These are phyloP conservation scores for Ceramica pisi DNA, from an alignment of 2,888 invertebrate genomes.

Conservation along the genomic window DNA sequence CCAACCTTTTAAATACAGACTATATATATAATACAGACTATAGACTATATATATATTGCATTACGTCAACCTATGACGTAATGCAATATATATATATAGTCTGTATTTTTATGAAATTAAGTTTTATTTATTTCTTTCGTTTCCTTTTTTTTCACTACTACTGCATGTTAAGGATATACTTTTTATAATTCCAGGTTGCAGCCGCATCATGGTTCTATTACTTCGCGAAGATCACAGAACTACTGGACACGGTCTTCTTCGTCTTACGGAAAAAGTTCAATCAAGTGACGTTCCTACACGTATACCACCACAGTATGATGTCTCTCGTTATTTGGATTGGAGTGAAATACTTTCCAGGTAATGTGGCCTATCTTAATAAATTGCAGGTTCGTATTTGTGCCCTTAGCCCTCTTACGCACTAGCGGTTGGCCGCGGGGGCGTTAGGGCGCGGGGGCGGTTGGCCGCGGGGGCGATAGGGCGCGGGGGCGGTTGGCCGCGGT, in stretches of 20 bases:
- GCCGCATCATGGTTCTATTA: constrained; percentile 85
- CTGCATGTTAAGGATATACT: background rate
- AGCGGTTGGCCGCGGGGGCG: too few relatives aligned
- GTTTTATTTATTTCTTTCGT: too few relatives aligned
- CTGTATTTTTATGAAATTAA: too few relatives aligned
- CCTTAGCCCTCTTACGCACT: too few relatives aligned
- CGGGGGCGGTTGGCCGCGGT: too few relatives aligned
- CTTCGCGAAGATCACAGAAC: constrained; percentile 93
- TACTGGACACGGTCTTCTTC: constrained; percentile 94
- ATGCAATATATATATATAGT: too few relatives aligned
- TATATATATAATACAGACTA: too few relatives aligned
- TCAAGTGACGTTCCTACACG: constrained; percentile 95
- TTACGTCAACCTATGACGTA: too few relatives aligned
- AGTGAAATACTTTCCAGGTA: constrained; percentile 63
- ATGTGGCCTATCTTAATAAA: background rate
- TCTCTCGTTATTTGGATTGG: constrained; percentile 42
- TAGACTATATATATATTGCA: too few relatives aligned
- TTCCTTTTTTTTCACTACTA: background rate
- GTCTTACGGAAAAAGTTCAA: constrained; percentile 93
- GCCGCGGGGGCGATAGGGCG: too few relatives aligned
- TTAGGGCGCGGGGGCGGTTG: too few relatives aligned
- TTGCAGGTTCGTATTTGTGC: background rate
- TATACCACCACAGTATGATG: constrained; percentile 87
- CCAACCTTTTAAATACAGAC: too few relatives aligned
- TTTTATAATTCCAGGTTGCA: constrained; percentile 49